These are phyloP conservation scores for Teleopsis dalmanni DNA, from an alignment of 1,140 invertebrate species.

Conservation along the genomic window DNA sequence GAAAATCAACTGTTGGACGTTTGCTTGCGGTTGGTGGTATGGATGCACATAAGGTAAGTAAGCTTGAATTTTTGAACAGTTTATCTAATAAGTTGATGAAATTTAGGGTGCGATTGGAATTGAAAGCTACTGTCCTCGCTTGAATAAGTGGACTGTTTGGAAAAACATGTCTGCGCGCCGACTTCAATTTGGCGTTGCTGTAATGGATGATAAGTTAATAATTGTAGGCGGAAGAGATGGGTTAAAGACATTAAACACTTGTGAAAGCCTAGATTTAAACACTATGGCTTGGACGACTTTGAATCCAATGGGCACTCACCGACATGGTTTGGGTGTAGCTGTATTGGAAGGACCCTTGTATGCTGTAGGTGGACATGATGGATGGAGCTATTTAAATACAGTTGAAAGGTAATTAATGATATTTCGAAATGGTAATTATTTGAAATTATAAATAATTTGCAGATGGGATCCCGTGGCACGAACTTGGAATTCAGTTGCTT, in stretches of 20 bases:
- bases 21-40: conserved; percentile 85
- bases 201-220: conserved; percentile 75
- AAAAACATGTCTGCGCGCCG: conserved; percentile 73
- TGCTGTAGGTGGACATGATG: conserved; percentile 91
- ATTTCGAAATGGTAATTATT: not conserved
- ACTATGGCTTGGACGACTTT: conserved; percentile 71
- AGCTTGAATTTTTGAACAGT: conserved; percentile 13
- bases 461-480: conserved; percentile 80
- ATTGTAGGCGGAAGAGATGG: conserved; percentile 83
- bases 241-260: conserved; percentile 84
- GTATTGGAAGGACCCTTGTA: conserved; percentile 83
- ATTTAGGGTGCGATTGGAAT: conserved; percentile 70
- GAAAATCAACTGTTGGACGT: conserved; percentile 83
- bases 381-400: conserved; percentile 89
- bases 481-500: conserved; percentile 80
- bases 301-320: conserved; percentile 84
- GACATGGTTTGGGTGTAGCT: conserved; percentile 84
- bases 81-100: not conserved
- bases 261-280: conserved; percentile 74
- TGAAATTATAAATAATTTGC: not conserved
- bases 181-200: conserved; percentile 83
- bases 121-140: conserved; percentile 79
- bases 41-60: conserved; percentile 65
- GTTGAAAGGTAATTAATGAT: conserved; percentile 60
- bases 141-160: conserved; percentile 72